Evolutionary conservation across 2,888 invertebrate species (phyloP).

Genomic region (Drosophila affinis): DNA sequence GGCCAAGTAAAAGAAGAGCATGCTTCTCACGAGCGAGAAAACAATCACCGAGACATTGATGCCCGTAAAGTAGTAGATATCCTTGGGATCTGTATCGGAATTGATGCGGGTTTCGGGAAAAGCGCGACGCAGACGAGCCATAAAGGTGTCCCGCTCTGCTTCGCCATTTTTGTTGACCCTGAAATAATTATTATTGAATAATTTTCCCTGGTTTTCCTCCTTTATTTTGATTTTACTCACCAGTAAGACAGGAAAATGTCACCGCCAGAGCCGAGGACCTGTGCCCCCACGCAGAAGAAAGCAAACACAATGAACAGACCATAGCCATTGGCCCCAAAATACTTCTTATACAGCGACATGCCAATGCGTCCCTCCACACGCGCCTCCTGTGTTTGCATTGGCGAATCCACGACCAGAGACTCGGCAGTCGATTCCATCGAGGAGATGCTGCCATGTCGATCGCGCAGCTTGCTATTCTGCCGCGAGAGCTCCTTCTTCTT

Average conservation of each 20-base stretch:
- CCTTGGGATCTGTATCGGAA: conserved; percentile 67
- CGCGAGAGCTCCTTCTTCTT: conserved; percentile 71
- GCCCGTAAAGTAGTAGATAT: conserved; percentile 85
- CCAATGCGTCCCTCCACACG: conserved; percentile 87
- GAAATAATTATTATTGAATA: background rate
- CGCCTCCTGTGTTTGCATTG: conserved; percentile 85
- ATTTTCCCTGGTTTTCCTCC: background rate
- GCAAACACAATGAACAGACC: conserved; percentile 86
- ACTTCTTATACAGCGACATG: conserved; percentile 87
- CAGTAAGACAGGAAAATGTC: conserved; percentile 93
- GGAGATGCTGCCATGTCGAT: conserved; percentile 82
- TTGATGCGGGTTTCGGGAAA: conserved; percentile 64
- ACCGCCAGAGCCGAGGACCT: conserved; percentile 88
- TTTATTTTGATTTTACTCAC: conserved; percentile 75
- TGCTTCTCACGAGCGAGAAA: conserved; percentile 82
- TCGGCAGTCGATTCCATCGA: conserved; percentile 85
- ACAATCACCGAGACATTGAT: conserved; percentile 84
- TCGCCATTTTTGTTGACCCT: conserved; percentile 80
- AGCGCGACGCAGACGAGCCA: conserved; percentile 65
- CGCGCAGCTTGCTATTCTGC: conserved; percentile 72
- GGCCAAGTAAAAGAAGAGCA: conserved; percentile 85
- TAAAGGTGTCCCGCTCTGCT: conserved; percentile 53
- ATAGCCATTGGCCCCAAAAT: conserved; percentile 89
- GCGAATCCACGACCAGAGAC: conserved; percentile 82
- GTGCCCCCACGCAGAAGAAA: conserved; percentile 87